Percentiles rank a stretch among this genome's conserved stretches.
Conservation (phyloP, 2,113 vertebrate genomes). For the Silurus asotus region DNA sequence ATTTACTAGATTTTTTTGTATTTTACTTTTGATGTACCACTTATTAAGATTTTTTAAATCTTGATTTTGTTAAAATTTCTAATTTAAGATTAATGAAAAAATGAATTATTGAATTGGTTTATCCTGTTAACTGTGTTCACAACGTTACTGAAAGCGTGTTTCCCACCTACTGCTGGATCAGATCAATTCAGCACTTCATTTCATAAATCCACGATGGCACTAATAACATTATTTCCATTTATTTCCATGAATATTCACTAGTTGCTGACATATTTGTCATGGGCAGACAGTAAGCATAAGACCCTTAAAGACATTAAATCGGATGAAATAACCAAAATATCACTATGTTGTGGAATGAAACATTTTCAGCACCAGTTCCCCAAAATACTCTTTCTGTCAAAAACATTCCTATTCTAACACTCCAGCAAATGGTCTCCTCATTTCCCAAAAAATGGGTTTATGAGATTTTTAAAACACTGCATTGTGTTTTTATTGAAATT, state of each 20-base stretch:
- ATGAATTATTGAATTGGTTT: not conserved
- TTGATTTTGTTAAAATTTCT: not conserved
- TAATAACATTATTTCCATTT: not conserved
- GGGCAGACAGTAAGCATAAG: not conserved
- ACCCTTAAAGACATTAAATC: not conserved
- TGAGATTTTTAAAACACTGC: too few relatives aligned
- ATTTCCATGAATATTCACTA: not conserved
- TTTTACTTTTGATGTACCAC: not conserved
- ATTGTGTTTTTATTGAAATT: too few relatives aligned
- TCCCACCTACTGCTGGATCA: not conserved
- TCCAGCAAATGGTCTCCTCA: too few relatives aligned
- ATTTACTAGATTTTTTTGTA: not conserved
- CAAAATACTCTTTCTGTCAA: too few relatives aligned
- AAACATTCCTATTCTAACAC: too few relatives aligned
- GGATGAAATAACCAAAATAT: not conserved
- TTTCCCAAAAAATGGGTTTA: too few relatives aligned
- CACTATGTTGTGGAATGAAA: not conserved
- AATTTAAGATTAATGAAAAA: not conserved
- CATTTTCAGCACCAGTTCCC: not conserved
- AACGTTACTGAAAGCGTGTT: not conserved
- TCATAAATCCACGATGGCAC: not conserved
- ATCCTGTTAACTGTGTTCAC: not conserved
- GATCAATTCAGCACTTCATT: not conserved
- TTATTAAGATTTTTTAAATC: not conserved
- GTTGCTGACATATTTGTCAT: not conserved